Evolutionary conservation across 2,113 vertebrate species (phyloP).

Genomic region (Nycticebus coucang): DNA sequence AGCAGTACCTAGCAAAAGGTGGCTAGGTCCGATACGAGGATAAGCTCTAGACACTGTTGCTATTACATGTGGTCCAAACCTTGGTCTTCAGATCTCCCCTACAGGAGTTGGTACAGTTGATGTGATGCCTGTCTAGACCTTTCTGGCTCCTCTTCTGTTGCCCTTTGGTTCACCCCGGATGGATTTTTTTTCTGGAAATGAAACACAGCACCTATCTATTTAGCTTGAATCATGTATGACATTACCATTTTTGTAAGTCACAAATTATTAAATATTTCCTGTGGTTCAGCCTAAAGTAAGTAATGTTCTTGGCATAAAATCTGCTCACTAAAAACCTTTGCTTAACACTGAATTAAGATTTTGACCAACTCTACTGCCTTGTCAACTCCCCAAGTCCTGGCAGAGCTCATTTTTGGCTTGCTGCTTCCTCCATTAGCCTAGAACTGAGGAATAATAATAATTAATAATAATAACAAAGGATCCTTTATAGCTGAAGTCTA

Average conservation of each 20-base stretch:
- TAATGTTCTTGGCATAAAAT: not conserved
- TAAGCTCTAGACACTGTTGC: not conserved
- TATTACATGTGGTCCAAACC: not conserved
- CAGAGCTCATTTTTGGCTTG: not conserved
- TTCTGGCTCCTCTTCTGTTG: not conserved
- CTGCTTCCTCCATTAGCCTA: not conserved
- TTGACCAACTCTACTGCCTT: not conserved
- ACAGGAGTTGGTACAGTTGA: not conserved
- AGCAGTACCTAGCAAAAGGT: not conserved
- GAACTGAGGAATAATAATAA: not conserved
- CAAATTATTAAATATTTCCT: not conserved
- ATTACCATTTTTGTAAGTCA: not conserved
- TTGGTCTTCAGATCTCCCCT: not conserved
- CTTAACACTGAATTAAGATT: not conserved
- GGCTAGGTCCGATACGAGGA: not conserved
- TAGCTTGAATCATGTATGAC: not conserved
- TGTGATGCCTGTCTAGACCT: not conserved
- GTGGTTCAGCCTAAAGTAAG: not conserved
- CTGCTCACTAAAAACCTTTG: not conserved
- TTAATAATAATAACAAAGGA: not conserved
- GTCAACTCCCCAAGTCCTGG: not conserved
- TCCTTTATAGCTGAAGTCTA: not conserved
- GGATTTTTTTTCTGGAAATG: not conserved
- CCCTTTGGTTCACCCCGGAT: not conserved
- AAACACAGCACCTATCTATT: not conserved